Conservation (phyloP, 2,113 vertebrate genomes). For the Amblyopsis rosae region DNA sequence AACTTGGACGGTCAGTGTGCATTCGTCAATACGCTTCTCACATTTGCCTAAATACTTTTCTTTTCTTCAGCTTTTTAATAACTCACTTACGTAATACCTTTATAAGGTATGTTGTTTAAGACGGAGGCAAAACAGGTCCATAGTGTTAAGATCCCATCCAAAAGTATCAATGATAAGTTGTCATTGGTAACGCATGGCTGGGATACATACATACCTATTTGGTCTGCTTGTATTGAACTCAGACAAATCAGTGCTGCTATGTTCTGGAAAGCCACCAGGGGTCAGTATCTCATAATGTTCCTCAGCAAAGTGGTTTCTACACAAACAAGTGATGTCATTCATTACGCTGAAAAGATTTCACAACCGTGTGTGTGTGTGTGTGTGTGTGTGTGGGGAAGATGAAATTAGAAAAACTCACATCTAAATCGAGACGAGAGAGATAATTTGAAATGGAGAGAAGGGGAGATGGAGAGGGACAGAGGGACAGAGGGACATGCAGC, state of each 20-base stretch:
- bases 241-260: conserved; percentile 14
- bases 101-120: too few relatives aligned
- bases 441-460: background rate
- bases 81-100: too few relatives aligned
- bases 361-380: background rate
- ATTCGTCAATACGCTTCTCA: background rate
- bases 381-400: background rate
- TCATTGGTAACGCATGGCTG: too few relatives aligned
- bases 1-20: conserved; percentile 74
- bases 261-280: conserved; percentile 55
- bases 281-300: conserved; percentile 64
- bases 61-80: too few relatives aligned
- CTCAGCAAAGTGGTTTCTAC: background rate
- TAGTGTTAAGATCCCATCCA: too few relatives aligned
- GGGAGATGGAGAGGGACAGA: conserved; percentile 6
- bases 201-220: too few relatives aligned
- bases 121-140: too few relatives aligned
- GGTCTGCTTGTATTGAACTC: background rate
- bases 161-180: background rate
- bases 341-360: background rate
- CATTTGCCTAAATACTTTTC: background rate
- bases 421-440: background rate
- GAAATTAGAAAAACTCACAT: background rate
- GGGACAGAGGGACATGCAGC: conserved; percentile 6
- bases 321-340: background rate